Base-by-base conservation (phyloP, 2,113 vertebrate genomes). In the Pica pica region DNA sequence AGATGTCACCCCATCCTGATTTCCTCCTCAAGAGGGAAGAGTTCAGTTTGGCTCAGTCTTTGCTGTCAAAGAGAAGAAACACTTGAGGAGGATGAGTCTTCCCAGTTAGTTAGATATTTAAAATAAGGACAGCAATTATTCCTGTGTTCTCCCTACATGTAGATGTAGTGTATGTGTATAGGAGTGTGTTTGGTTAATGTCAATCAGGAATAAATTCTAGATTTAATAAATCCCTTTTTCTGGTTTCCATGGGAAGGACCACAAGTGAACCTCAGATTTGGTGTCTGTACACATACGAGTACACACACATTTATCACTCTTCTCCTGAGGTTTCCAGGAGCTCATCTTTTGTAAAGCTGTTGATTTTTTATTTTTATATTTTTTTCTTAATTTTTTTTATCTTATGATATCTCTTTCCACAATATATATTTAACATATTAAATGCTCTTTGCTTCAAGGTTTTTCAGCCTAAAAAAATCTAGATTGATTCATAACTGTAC, bases 111-210 rank as follows among this genome's bases (percentile, higher is more conserved):
- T 24, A 76, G 24, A 4, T 33, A 46, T 27, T 82, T 60, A 26
- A 64, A 63, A 27, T 6, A 61, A 28, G 35, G 23, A 11, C 9
- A 56, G 19, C 4, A 59, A 2, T 16, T 69, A 37, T 21, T 64
- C 6, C 20, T 19, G 3, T 3, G 9, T 67, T 80, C 83, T 81
- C 23, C 76, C 21, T 28, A 13, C 17, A 4, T 33, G 9, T 19
- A 19, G 33, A 16, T 69, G 9, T 3, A 52, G 7, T 22, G 7
- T 11, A 7, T 0, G 0, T 26, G 11, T 31, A n/a, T 12, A 18
- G 33, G 16, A 81, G 1, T 35, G 3, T 35, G 24, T 13, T 13
- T n/a, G 23, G 18, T 13, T 61, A 33, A 42, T 42, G 18, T 18
- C 23, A 65, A 0, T 28, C 46, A 21, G 11, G 31, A 41, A 49